Conservation (phyloP, 2,113 vertebrate species). For the Oreotrochilus melanogaster region DNA sequence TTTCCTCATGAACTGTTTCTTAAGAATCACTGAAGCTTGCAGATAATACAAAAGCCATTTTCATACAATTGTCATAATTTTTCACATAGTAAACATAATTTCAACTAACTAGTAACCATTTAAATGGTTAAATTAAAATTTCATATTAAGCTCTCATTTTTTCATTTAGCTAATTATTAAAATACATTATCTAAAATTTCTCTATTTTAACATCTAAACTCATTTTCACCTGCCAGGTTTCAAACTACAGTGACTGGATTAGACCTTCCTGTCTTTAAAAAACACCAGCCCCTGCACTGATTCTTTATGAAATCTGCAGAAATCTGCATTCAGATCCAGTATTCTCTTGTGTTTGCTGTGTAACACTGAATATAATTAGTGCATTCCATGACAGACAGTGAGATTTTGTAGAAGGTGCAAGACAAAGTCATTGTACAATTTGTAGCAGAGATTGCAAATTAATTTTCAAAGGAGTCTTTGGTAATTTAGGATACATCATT, state of each 20-base stretch:
- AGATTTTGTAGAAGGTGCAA: background rate
- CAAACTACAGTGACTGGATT: background rate
- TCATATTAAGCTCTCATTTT: background rate
- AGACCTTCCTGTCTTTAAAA: background rate
- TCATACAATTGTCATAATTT: background rate
- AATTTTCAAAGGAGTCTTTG: background rate
- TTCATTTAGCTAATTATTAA: background rate
- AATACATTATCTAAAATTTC: background rate
- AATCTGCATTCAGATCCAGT: constrained; percentile 15
- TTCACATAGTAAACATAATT: background rate
- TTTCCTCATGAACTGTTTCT: background rate
- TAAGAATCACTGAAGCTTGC: background rate
- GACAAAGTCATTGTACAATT: background rate
- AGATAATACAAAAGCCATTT: background rate
- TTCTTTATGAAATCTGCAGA: background rate
- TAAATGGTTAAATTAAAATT: background rate
- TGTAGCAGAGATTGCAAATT: background rate
- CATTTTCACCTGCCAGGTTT: background rate
- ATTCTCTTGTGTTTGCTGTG: background rate
- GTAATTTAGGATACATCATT: background rate
- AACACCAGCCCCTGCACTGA: background rate
- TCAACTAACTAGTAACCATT: background rate
- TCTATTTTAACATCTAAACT: background rate
- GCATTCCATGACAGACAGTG: background rate
- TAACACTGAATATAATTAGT: background rate